phyloP scores from a whole-genome alignment of 2,888 invertebrate genomes.

The Hypolimnas misippus region DNA sequence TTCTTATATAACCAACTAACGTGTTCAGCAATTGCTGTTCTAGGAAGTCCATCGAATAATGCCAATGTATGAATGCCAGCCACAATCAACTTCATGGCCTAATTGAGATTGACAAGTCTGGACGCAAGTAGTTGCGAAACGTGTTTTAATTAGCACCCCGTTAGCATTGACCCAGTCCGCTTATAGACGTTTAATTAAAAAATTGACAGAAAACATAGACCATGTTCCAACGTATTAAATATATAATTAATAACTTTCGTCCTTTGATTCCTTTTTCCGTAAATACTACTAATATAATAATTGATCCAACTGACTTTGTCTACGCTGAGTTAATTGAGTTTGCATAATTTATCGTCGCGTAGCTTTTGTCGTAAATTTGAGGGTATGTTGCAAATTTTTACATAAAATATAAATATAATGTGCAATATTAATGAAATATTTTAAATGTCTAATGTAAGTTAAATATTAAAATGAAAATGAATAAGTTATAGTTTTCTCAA shows the following conservation, averaged over 20 bases:
- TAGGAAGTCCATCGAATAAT: conserved; percentile 1
- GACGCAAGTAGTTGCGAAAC: conserved; percentile 48
- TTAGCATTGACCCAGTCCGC: conserved; percentile 68
- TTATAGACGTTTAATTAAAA: conserved; percentile 54
- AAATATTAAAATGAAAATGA: too few relatives aligned
- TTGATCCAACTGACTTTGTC: too few relatives aligned
- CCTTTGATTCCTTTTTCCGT: neutral
- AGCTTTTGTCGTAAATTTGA: too few relatives aligned
- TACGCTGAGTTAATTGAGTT: too few relatives aligned
- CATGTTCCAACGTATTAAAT: neutral
- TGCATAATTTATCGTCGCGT: too few relatives aligned
- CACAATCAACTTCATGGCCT: conserved; percentile 29
- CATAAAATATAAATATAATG: too few relatives aligned
- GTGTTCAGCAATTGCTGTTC: neutral
- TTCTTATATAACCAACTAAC: neutral
- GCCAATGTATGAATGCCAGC: neutral
- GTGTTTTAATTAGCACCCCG: conserved; percentile 56
- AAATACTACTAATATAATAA: too few relatives aligned
- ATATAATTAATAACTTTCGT: neutral
- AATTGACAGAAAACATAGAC: conserved; percentile 20
- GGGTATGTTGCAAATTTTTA: too few relatives aligned
- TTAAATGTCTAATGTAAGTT: too few relatives aligned
- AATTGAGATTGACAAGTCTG: conserved; percentile 46
- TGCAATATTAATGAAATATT: too few relatives aligned
- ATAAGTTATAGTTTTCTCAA: too few relatives aligned